A percentile compares a stretch with the other conserved stretches of the same genome.
These are phyloP conservation scores for Bufotes viridis DNA, from an alignment of 2,797 vertebrate genomes.

Conservation along the genomic window DNA sequence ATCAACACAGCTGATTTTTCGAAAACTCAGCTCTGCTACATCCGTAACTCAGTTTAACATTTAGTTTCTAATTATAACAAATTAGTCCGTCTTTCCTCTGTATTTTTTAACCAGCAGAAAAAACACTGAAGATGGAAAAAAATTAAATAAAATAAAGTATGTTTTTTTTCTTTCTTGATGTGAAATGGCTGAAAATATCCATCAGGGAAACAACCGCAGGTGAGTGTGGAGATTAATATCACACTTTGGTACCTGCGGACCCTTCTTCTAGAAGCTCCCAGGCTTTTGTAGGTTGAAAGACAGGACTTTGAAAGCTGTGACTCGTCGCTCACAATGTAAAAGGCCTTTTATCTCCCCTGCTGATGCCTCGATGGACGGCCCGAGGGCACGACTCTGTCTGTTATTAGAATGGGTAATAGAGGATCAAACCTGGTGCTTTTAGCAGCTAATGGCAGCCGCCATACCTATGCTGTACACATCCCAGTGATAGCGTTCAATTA, in stretches of 20 bases:
- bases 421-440: constrained; percentile 52
- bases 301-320: constrained; percentile 14
- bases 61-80: neutral
- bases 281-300: constrained; percentile 62
- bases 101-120: neutral
- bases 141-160: neutral
- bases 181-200: constrained; percentile 27
- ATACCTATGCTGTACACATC: constrained; percentile 3
- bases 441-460: constrained; percentile 46
- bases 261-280: constrained; percentile 15
- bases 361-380: constrained; percentile 28
- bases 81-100: neutral
- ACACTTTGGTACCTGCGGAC: constrained; percentile 38
- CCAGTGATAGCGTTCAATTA: constrained; percentile 5
- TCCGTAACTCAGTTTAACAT: neutral
- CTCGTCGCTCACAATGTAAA: constrained; percentile 46
- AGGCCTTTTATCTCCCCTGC: constrained; percentile 56
- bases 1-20: neutral
- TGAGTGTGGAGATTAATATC: constrained; percentile 48
- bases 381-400: constrained; percentile 57
- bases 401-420: constrained; percentile 48
- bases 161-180: neutral
- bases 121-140: neutral
- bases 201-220: constrained; percentile 12
- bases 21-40: neutral